phyloP scores from a whole-genome alignment of 2,888 invertebrate genomes.

The Ernsta delagoae region DNA sequence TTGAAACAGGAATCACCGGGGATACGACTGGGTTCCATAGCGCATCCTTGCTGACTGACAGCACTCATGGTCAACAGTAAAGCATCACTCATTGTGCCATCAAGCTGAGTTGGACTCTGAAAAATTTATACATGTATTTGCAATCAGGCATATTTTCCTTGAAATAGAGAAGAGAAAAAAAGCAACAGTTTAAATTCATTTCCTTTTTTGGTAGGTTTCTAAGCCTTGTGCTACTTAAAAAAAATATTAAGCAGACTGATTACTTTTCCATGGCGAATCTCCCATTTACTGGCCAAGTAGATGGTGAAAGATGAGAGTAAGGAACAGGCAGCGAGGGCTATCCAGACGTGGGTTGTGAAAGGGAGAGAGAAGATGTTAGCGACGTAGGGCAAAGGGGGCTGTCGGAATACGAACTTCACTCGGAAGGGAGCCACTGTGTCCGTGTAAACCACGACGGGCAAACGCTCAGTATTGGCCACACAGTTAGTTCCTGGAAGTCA shows the following conservation, averaged over 20 bases:
- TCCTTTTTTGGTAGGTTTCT: too few relatives aligned
- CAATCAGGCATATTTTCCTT: too few relatives aligned
- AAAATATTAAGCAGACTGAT: too few relatives aligned
- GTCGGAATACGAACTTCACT: slow-evolving; percentile 85
- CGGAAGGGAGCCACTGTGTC: slow-evolving; percentile 73
- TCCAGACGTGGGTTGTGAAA: slow-evolving; percentile 86
- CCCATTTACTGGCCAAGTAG: slow-evolving; percentile 67
- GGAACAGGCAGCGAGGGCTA: slow-evolving; percentile 72
- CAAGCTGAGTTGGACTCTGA: too few relatives aligned
- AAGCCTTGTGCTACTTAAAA: too few relatives aligned
- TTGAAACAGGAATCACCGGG: slow-evolving; percentile 50
- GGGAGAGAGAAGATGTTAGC: slow-evolving; percentile 87
- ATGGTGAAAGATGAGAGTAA: slow-evolving; percentile 62
- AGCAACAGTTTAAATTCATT: too few relatives aligned
- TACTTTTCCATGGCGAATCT: slow-evolving; percentile 45
- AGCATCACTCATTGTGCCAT: slow-evolving; percentile 68
- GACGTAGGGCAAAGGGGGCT: slow-evolving; percentile 87
- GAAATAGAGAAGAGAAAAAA: too few relatives aligned
- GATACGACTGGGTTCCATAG: slow-evolving; percentile 68
- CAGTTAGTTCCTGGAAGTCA: slow-evolving; percentile 63
- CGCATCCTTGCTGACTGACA: slow-evolving; percentile 84
- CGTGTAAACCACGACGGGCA: slow-evolving; percentile 71
- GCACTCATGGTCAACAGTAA: slow-evolving; percentile 81
- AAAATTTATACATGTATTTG: too few relatives aligned
- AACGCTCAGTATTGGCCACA: slow-evolving; percentile 52